Base-by-base conservation (phyloP, 2,113 vertebrate species). In the Hemiprocne comata region DNA sequence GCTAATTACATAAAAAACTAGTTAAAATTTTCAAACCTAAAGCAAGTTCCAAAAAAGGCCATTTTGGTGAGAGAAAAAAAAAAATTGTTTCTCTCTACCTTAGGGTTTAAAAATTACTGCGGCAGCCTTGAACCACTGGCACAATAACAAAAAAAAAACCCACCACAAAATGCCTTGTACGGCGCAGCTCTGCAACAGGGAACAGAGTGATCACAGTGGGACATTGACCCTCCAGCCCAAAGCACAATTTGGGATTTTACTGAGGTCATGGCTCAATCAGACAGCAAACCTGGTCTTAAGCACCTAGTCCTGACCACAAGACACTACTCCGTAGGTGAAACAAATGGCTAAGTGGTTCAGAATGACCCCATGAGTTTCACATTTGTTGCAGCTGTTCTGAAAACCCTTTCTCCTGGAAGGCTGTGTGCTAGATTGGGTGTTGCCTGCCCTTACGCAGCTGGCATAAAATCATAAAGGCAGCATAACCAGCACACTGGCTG, bases 171-270 rank as follows among this genome's bases (percentile, higher is more conserved):
- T 34, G 13, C 24, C 38, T 51, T 28, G 23, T 29, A 44, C 14
- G 51, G 57, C 44, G 67, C 46, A 81, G 65, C 55, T 54, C 44
- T 55, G 80, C 28, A 33, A 29, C 1, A 1, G 24, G 24, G 31
- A 93, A 62, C 9, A 34, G 25, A 12, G 21, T 6, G 25, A 31
- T 53, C 24, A 24, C 3, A 1, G 28, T 24, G 11, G 3, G 5
- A 53, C 40, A 71, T 3, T 0, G 0, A 4, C 31, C n/a, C n/a
- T 64, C 70, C 62, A 82, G 50, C 8, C 9, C 72, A 55, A 80
- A 78, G 46, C 38, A 65, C 20, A 34, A 34, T 82, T 0, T 51
- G 55, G 55, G 42, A 74, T 71, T 81, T 66, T 58, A 13, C 57
- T 26, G 29, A 78, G 55, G 25, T 42, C 8, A 13, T 9, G 2